Conservation (phyloP, 2,888 invertebrate genomes). For the Hirtodrosophila cameraria region DNA sequence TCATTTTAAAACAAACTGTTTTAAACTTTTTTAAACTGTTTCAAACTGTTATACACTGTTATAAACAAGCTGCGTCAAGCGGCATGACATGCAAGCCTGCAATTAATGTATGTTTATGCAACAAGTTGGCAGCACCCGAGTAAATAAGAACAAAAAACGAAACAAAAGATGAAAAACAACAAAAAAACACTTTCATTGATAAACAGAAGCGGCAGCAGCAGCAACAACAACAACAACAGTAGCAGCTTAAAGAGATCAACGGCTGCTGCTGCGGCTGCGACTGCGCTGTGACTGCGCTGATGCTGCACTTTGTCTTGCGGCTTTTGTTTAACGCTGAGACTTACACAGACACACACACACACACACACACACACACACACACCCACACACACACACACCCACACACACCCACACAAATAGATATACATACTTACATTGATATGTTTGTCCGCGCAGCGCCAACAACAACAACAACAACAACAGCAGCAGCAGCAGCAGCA, state of each 20-base stretch:
- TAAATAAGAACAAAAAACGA: slow-evolving; percentile 1
- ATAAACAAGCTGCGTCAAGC: background rate
- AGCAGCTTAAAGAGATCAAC: slow-evolving; percentile 35
- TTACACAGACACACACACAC: slow-evolving; percentile 6
- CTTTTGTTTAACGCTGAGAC: slow-evolving; percentile 46
- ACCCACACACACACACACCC: background rate
- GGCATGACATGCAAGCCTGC: slow-evolving; percentile 7
- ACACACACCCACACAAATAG: no score
- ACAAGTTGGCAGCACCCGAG: slow-evolving; percentile 40
- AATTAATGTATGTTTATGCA: slow-evolving; percentile 15
- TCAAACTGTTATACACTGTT: no score
- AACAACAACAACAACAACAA: slow-evolving; percentile 30
- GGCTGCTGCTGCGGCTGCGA: slow-evolving; percentile 22
- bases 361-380: background rate
- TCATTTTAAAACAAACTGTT: background rate
- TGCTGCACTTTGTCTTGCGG: slow-evolving; percentile 57
- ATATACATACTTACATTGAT: slow-evolving; percentile 45
- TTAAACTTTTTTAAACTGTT: no score
- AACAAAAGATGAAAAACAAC: background rate
- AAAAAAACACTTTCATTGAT: slow-evolving; percentile 58
- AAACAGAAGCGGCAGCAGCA: slow-evolving; percentile 26
- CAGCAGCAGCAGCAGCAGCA: no score
- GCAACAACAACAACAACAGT: slow-evolving; percentile 11
- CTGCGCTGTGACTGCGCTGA: slow-evolving; percentile 19
- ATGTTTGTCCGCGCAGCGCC: slow-evolving; percentile 31